Evolutionary conservation across 2,888 invertebrate species (phyloP).

Genomic region (Cataglyphis cursor): DNA sequence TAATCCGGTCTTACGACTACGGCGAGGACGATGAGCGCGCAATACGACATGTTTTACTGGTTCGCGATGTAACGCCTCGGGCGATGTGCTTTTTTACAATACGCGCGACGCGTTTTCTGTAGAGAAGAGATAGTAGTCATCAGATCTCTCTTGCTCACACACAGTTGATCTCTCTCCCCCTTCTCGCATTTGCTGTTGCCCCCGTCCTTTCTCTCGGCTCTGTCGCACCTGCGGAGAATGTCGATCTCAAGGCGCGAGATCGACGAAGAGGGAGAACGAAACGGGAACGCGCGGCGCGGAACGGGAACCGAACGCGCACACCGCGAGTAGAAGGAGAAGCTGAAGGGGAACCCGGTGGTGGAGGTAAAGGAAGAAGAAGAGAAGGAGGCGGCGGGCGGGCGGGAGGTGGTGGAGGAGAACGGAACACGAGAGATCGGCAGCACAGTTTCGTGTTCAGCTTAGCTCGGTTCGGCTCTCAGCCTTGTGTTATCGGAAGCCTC

Average conservation of each 20-base stretch:
- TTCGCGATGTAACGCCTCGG: constrained; percentile 85
- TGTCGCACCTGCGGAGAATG: constrained; percentile 52
- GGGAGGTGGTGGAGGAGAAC: constrained; percentile 77
- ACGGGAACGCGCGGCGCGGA: constrained; percentile 77
- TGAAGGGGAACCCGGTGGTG: constrained; percentile 71
- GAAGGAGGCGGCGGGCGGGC: constrained; percentile 63
- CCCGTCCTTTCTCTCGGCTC: constrained; percentile 66
- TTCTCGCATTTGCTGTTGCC: constrained; percentile 40
- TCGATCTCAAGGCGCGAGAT: constrained; percentile 31
- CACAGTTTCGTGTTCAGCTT: constrained; percentile 82
- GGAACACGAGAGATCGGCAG: constrained; percentile 83
- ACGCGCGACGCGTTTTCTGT: constrained; percentile 68
- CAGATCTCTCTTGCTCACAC: constrained; percentile 74
- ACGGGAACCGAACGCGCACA: constrained; percentile 74
- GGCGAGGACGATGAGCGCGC: constrained; percentile 74
- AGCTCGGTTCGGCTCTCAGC: constrained; percentile 78
- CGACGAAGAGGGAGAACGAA: constrained; percentile 72
- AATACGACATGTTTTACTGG: constrained; percentile 85
- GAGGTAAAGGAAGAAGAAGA: constrained; percentile 67
- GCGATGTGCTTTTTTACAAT: constrained; percentile 82
- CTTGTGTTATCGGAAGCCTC: constrained; percentile 68
- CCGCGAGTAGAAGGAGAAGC: constrained; percentile 76
- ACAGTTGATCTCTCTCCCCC: constrained; percentile 65
- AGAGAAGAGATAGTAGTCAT: constrained; percentile 77
- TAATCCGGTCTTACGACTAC: constrained; percentile 57